phyloP scores from a whole-genome alignment of 2,888 invertebrate species.

The Incurvaria masculella region DNA sequence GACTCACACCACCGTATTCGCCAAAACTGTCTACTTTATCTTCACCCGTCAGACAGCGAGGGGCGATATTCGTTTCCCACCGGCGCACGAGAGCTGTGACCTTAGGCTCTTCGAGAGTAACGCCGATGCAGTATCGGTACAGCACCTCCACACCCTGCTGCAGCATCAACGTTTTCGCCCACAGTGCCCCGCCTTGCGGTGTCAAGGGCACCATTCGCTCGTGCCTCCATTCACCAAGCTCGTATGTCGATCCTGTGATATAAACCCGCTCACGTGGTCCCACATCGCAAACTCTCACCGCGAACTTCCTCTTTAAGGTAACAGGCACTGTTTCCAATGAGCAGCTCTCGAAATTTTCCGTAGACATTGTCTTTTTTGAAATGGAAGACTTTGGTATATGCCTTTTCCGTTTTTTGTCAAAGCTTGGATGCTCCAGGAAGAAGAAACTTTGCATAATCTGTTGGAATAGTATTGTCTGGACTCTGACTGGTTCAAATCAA shows the following conservation, averaged over 20 bases:
- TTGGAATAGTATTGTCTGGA: not conserved
- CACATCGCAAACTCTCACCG: constrained; percentile 51
- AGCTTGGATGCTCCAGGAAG: constrained; percentile 55
- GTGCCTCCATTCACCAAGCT: constrained; percentile 71
- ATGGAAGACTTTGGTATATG: constrained; percentile 18
- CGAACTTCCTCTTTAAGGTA: constrained; percentile 33
- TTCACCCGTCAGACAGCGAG: constrained; percentile 37
- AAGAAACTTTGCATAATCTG: constrained; percentile 62
- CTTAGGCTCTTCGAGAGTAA: constrained; percentile 58
- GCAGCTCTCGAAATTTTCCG: constrained; percentile 25
- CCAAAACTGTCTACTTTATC: constrained; percentile 61
- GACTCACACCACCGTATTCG: constrained; percentile 50
- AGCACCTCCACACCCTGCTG: constrained; percentile 51
- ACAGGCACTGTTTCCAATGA: not conserved
- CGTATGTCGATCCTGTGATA: constrained; percentile 64
- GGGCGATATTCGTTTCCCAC: constrained; percentile 78
- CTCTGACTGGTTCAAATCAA: too few species aligned
- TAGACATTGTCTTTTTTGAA: constrained; percentile 10
- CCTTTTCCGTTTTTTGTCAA: constrained; percentile 29
- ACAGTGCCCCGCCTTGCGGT: not conserved
- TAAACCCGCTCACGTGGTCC: constrained; percentile 63
- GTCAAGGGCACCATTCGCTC: constrained; percentile 54
- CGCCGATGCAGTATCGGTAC: constrained; percentile 79
- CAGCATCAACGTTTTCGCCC: constrained; percentile 23
- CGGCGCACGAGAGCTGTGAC: constrained; percentile 63